Base-by-base conservation (phyloP, 2,888 invertebrate genomes). In the Choristoneura rosaceana region DNA sequence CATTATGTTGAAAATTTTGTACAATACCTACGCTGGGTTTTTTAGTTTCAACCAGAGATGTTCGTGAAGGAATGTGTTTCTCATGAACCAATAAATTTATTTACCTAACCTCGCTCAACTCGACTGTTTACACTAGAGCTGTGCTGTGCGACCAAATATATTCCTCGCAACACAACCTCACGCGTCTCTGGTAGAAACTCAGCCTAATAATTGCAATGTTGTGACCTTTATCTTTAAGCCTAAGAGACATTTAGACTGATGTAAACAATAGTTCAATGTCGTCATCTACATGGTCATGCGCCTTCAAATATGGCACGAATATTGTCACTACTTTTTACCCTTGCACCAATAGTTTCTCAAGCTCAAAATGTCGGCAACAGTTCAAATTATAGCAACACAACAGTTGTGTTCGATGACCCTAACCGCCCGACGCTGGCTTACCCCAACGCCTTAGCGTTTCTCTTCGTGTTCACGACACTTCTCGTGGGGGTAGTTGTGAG, bases 401-500 rank as follows among this genome's bases (percentile, higher is more conserved):
- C 47, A 0, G 33, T 64, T 12, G 17, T 55, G 0, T 83, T 86
- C 12, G 77, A 82, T 2, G 78, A 87, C 33, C 82, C 84, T 0
- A 73, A 73, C 0, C 81, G 89, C 0, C 91, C 90, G 0, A 76
- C 78, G 0, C 74, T 88, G 2, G 86, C 85, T 0, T 93, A 92
- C 67, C 93, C 93, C 0, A 78, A 82, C 0, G 86, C 84, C 0
- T 68, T 90, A 0, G 84, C 86, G 0, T 89, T 88, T 64, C 78
- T 93, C 0, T 93, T 93, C 69, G 77, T 93, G 15, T 92, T 90
- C 66, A 73, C 78, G 0, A 89, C 87, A 0, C 75, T 93, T 2
- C 77, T 93, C 0, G 71, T 89, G 0, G 92, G 93, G 2, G 91
- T 91, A 0, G 47, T 91, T 0, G 82, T 92, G 8, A 81, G 93